Conservation (phyloP, 1,140 invertebrate genomes). For the Halictus rubicundus region DNA sequence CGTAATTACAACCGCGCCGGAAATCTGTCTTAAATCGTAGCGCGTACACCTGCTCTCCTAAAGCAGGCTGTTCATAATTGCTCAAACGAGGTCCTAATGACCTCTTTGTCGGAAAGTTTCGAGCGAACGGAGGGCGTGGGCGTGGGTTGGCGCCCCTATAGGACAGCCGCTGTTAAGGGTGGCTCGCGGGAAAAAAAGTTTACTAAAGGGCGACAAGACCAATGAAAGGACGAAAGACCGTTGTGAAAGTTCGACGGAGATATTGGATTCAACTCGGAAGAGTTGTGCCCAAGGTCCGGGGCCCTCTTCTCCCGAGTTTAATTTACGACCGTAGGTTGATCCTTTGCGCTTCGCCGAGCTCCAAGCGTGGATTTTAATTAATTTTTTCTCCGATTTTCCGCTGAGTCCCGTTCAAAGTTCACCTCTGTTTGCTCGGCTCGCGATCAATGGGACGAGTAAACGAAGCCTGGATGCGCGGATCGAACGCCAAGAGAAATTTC, state of each 20-base stretch:
- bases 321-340: conserved; percentile 28
- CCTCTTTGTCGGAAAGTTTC: conserved; percentile 37
- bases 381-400: neutral
- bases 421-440: neutral
- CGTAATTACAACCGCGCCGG: neutral
- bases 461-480: neutral
- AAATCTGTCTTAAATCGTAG: neutral
- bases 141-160: neutral
- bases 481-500: neutral
- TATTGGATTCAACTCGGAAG: conserved; percentile 4
- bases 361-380: conserved; percentile 14
- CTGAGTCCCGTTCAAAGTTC: neutral
- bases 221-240: conserved; percentile 8
- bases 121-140: neutral
- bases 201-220: conserved; percentile 21
- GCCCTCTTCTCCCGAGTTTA: conserved; percentile 3
- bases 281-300: neutral
- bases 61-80: conserved; percentile 20
- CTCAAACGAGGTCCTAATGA: conserved; percentile 35
- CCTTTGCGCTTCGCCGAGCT: neutral
- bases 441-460: neutral
- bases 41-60: conserved; percentile 12
- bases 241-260: conserved; percentile 25
- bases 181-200: conserved; percentile 35
- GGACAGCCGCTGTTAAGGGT: conserved; percentile 40